phyloP scores from a whole-genome alignment of 2,888 invertebrate genomes.

The Andrena marginata region DNA sequence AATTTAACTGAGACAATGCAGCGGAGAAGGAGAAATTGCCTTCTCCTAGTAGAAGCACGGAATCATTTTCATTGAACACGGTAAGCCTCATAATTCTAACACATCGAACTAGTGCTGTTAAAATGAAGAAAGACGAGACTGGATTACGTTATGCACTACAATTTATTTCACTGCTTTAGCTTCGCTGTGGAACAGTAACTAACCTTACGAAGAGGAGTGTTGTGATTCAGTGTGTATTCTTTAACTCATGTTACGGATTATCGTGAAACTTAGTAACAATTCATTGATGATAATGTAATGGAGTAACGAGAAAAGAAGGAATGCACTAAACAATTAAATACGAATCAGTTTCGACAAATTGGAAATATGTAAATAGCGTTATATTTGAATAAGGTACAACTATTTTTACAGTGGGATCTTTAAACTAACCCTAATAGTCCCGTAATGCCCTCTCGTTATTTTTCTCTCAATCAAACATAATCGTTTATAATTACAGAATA shows the following conservation, averaged over 20 bases:
- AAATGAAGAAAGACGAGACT: not conserved
- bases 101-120: not conserved
- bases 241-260: not conserved
- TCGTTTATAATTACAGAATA: too few species aligned
- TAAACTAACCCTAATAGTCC: not conserved
- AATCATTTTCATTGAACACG: slow-evolving; percentile 76
- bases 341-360: too few species aligned
- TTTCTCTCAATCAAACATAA: not conserved
- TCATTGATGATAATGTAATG: not conserved
- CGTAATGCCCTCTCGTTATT: not conserved
- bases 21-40: slow-evolving; percentile 87
- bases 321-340: not conserved
- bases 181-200: not conserved
- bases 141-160: not conserved
- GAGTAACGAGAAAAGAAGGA: not conserved
- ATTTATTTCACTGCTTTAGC: too few species aligned
- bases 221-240: not conserved
- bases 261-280: not conserved
- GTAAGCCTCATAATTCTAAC: slow-evolving; percentile 73
- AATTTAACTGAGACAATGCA: slow-evolving; percentile 79
- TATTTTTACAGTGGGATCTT: too few species aligned
- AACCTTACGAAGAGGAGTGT: not conserved
- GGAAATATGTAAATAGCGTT: too few species aligned
- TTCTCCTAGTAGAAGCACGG: slow-evolving; percentile 86
- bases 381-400: too few species aligned